Evolutionary conservation across 1,140 invertebrate species (phyloP).

Genomic region (Melitaea cinxia): DNA sequence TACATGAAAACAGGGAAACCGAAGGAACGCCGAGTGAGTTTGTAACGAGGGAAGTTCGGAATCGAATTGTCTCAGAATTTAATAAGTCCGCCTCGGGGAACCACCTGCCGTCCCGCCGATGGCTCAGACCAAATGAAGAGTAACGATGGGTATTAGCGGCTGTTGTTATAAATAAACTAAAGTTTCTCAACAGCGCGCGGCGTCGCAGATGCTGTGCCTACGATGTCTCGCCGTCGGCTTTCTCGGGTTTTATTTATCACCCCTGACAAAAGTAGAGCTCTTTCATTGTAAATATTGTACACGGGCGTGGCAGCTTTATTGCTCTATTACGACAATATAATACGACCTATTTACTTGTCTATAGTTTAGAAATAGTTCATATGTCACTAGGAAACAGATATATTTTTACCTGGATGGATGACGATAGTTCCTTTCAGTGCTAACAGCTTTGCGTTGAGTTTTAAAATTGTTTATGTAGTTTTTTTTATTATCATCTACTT

Average conservation of each 20-base stretch:
- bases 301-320: too few species aligned
- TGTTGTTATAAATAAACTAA: conserved; percentile 46
- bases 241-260: not conserved
- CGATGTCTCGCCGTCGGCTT: not conserved
- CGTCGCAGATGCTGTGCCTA: not conserved
- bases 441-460: too few species aligned
- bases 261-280: too few species aligned
- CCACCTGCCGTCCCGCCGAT: conserved; percentile 40
- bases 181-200: not conserved
- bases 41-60: conserved; percentile 28
- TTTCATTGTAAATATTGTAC: too few species aligned
- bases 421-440: too few species aligned
- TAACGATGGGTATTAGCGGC: conserved; percentile 47
- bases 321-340: too few species aligned
- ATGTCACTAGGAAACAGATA: too few species aligned
- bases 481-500: too few species aligned
- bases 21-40: conserved; percentile 16
- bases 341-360: too few species aligned
- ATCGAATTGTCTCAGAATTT: conserved; percentile 47
- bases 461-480: too few species aligned
- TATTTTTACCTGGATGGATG: too few species aligned
- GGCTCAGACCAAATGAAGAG: conserved; percentile 48
- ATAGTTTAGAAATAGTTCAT: too few species aligned
- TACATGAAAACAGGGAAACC: conserved; percentile 16
- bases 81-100: conserved; percentile 38